phyloP scores from a whole-genome alignment of 1,140 invertebrate species.

The Saccostrea glomerata region DNA sequence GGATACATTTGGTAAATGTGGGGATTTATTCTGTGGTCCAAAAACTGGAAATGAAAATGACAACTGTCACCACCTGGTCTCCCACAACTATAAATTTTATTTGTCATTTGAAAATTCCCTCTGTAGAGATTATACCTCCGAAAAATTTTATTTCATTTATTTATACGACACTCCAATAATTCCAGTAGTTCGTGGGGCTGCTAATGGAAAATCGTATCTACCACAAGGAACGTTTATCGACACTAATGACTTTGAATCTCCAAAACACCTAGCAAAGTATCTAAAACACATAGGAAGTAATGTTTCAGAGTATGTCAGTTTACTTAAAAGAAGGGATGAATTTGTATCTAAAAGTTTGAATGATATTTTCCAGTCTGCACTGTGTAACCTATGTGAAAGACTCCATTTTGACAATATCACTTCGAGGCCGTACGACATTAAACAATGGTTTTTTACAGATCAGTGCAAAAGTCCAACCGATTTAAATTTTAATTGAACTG shows the following conservation, averaged over 20 bases:
- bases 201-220: conserved; percentile 81
- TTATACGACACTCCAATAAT: conserved; percentile 79
- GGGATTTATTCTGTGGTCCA: conserved; percentile 47
- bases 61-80: conserved; percentile 56
- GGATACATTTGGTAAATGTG: conserved; percentile 85
- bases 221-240: conserved; percentile 85
- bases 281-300: conserved; percentile 79
- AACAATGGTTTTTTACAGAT: conserved; percentile 16
- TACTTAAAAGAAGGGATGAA: conserved; percentile 73
- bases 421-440: neutral
- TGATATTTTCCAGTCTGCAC: conserved; percentile 44
- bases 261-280: conserved; percentile 80
- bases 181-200: conserved; percentile 86
- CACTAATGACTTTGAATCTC: conserved; percentile 80
- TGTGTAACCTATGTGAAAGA: conserved; percentile 52
- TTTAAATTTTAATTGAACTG: neutral
- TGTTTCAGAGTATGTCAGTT: conserved; percentile 67
- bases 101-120: conserved; percentile 89
- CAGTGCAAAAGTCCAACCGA: conserved; percentile 29
- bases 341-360: conserved; percentile 47
- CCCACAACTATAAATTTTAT: conserved; percentile 75
- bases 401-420: conserved; percentile 2
- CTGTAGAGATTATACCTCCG: conserved; percentile 97
- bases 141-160: conserved; percentile 86
- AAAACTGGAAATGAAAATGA: conserved; percentile 34